Evolutionary conservation across 2,113 vertebrate species (phyloP), one percentile per base, ranked within the genome.

Genomic region (Polyodon spathula): DNA sequence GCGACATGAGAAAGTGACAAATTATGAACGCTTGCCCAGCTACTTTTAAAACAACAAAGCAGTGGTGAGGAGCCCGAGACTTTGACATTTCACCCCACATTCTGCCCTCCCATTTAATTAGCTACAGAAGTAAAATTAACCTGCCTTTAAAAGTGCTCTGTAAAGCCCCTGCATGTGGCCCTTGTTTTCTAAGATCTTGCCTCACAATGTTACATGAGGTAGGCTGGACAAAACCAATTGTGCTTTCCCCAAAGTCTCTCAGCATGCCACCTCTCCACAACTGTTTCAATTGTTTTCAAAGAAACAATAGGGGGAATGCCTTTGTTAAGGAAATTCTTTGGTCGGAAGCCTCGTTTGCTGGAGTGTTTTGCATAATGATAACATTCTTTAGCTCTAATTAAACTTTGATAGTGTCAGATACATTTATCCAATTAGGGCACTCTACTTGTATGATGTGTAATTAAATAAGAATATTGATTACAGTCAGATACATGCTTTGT

Each of bases 341-440:
- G 81, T 80, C 78, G 78, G 71, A 66, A 59, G 61, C 69, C 72
- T 83, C 69, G 37, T 89, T 87, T 79, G 71, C 76, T 75, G 73
- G 72, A 77, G 75, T 84, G 62, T 84, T 86, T 79, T 84, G 67
- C 73, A 88, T 86, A 88, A 84, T 84, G 84, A 86, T 79, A 73
- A 86, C 76, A 80, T 84, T 92, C 76, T 86, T 70, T 85, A 77
- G 74, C 83, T 84, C 83, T 89, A 89, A 89, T 88, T 88, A 89
- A 84, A 76, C 77, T 85, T 86, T 90, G 84, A 85, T 89, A 77
- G 80, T 69, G 75, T 76, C 83, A 80, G 75, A 82, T 86, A 83
- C 27, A 81, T 84, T 88, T 82, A 86, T 86, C 78, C 82, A 78
- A 82, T 88, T 86, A 88, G 82, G 71, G 65, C 67, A 70, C 79